These are phyloP conservation scores for Nesogale talazaci DNA, from an alignment of 2,113 vertebrate species.

Conservation along the genomic window DNA sequence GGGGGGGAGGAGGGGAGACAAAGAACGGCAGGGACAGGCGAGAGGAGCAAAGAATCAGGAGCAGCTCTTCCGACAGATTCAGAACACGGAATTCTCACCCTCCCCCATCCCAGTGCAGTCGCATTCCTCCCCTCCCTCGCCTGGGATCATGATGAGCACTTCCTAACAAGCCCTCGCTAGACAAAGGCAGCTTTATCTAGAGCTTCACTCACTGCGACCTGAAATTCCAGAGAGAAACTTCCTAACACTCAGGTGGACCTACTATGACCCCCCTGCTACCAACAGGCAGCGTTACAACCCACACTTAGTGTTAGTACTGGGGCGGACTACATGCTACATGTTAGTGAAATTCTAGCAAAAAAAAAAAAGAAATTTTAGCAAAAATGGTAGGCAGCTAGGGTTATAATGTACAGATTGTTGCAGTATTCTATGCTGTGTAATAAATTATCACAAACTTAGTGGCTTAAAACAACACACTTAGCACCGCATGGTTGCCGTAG, in stretches of 20 bases:
- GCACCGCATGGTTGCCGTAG: neutral
- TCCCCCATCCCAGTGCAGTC: neutral
- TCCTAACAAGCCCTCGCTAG: slow-evolving; percentile 53
- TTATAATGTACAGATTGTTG: neutral
- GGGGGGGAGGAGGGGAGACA: too few relatives aligned
- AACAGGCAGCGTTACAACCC: neutral
- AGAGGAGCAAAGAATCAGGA: neutral
- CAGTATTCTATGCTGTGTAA: slow-evolving; percentile 26
- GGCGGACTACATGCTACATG: neutral
- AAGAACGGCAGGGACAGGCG: neutral
- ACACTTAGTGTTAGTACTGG: neutral
- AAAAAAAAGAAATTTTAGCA: too few relatives aligned
- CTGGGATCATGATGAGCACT: slow-evolving; percentile 1
- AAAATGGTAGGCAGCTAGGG: neutral
- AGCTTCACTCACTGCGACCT: slow-evolving; percentile 16
- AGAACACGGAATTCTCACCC: neutral
- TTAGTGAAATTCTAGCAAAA: neutral
- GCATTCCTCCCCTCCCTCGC: neutral
- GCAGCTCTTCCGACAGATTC: neutral
- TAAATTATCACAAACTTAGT: neutral
- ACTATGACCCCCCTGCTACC: neutral
- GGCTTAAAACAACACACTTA: slow-evolving; percentile 39
- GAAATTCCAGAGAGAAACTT: neutral
- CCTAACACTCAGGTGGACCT: neutral
- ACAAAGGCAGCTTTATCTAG: slow-evolving; percentile 17